Conservation (phyloP, 2,797 vertebrate genomes). For the Falco berigora region DNA sequence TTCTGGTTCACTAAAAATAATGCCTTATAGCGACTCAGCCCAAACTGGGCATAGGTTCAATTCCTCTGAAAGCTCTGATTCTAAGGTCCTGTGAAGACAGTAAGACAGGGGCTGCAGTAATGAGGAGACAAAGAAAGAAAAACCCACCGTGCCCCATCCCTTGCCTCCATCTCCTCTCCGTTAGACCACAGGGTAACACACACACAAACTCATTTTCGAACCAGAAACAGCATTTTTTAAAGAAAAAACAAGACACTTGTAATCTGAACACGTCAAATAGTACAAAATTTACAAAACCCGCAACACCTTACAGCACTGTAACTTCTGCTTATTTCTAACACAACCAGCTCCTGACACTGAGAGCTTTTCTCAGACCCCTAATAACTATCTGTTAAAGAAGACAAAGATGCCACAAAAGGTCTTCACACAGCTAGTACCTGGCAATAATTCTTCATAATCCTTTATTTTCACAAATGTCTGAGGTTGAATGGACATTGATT, state of each 20-base stretch:
- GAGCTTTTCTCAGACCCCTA: background rate
- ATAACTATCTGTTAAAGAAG: background rate
- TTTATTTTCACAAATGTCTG: slow-evolving; percentile 53
- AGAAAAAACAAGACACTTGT: fast-evolving
- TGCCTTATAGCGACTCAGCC: background rate
- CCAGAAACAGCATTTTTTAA: background rate
- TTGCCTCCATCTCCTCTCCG: background rate
- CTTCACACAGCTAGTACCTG: background rate
- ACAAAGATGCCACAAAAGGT: background rate
- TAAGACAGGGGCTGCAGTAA: background rate
- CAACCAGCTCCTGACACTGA: background rate
- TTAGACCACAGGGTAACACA: background rate
- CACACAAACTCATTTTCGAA: background rate
- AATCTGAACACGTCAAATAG: background rate
- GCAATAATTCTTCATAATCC: slow-evolving; percentile 40
- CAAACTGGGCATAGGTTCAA: background rate
- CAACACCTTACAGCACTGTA: background rate
- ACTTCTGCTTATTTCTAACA: background rate
- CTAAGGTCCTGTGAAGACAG: background rate
- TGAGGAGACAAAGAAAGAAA: background rate
- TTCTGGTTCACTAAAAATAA: background rate
- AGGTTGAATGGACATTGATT: slow-evolving; percentile 43
- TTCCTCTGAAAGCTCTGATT: background rate
- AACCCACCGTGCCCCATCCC: background rate
- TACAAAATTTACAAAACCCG: background rate